Conservation (phyloP, 2,797 vertebrate species). For the Margarornis squamiger region DNA sequence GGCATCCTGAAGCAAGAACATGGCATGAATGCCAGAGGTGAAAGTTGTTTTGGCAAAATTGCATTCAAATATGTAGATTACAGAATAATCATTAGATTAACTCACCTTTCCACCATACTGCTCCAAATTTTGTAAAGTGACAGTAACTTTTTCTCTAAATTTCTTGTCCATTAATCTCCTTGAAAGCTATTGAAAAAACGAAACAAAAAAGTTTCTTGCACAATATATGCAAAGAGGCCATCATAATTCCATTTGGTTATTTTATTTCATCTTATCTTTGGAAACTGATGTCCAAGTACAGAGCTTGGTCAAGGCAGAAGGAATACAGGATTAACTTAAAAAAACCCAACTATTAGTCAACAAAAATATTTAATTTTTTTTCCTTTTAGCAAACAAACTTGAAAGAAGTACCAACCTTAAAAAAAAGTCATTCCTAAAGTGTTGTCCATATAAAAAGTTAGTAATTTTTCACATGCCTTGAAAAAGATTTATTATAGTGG, state of each 20-base stretch:
- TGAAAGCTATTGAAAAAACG: constrained; percentile 73
- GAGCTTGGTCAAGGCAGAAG: neutral
- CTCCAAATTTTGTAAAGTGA: constrained; percentile 77
- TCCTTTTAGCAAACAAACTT: neutral
- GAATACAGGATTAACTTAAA: neutral
- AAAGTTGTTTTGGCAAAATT: neutral
- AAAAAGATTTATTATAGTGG: neutral
- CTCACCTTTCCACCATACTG: constrained; percentile 78
- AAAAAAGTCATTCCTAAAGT: neutral
- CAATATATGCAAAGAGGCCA: neutral
- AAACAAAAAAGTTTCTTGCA: neutral
- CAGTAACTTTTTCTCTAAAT: constrained; percentile 76
- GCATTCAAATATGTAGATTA: neutral
- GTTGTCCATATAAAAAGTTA: neutral
- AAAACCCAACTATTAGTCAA: neutral
- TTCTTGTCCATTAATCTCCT: constrained; percentile 80
- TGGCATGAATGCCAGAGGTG: neutral
- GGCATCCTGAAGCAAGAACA: neutral
- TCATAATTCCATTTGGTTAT: neutral
- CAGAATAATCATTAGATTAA: neutral
- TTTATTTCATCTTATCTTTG: neutral
- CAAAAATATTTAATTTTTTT: neutral
- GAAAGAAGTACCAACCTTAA: neutral
- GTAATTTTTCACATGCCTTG: neutral
- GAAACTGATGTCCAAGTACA: neutral